Conservation (phyloP, 2,888 invertebrate genomes). For the Stenodera caucasica region DNA sequence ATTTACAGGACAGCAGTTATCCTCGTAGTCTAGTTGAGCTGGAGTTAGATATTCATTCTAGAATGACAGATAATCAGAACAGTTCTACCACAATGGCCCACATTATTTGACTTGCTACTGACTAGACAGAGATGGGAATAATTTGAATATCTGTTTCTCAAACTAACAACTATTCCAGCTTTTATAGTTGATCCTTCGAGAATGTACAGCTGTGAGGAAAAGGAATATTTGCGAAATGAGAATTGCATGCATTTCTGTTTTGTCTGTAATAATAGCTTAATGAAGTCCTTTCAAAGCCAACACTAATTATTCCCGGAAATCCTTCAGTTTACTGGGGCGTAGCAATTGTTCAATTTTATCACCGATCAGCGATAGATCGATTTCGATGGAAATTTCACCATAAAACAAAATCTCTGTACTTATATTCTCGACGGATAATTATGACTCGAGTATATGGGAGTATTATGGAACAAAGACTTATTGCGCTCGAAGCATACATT, state of each 20-base stretch:
- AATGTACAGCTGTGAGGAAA: too few species aligned
- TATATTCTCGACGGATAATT: not conserved
- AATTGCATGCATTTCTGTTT: too few species aligned
- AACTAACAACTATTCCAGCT: not conserved
- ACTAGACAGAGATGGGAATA: not conserved
- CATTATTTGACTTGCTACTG: conserved; percentile 28
- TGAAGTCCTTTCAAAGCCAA: too few species aligned
- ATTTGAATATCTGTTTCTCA: conserved; percentile 23
- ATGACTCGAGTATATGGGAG: not conserved
- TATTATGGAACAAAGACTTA: not conserved
- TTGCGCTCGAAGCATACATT: not conserved
- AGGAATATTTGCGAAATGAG: too few species aligned
- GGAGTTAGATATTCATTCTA: conserved; percentile 39
- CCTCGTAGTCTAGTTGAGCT: conserved; percentile 37
- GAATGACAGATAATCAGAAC: conserved; percentile 42
- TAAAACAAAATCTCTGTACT: not conserved
- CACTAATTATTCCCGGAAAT: too few species aligned
- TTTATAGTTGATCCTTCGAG: not conserved
- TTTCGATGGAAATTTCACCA: too few species aligned
- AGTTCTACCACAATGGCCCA: conserved; percentile 33
- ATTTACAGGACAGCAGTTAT: conserved; percentile 41
- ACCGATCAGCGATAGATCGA: too few species aligned
- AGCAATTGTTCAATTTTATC: too few species aligned
- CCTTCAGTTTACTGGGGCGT: too few species aligned
- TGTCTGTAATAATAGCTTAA: too few species aligned